These are phyloP conservation scores for Rutpela maculata DNA, from an alignment of 2,888 invertebrate genomes.

Conservation along the genomic window DNA sequence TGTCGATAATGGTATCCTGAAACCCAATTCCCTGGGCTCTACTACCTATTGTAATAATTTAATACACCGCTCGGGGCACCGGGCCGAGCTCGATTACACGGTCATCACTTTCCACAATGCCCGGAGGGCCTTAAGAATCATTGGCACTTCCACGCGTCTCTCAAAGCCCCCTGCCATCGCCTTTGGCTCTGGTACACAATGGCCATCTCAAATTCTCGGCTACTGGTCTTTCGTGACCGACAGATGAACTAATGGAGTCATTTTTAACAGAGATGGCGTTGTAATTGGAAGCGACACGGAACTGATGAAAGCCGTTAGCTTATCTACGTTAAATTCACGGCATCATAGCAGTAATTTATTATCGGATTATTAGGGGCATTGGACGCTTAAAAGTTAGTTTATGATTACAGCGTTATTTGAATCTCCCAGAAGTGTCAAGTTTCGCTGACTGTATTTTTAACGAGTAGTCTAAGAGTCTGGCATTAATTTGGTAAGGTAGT, in stretches of 20 bases:
- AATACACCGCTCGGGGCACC: constrained; percentile 40
- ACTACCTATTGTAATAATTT: constrained; percentile 48
- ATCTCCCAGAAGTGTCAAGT: too few species aligned
- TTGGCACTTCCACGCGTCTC: neutral
- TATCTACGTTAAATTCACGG: constrained; percentile 10
- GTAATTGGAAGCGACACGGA: constrained; percentile 35
- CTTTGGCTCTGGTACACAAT: constrained; percentile 13
- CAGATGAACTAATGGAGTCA: constrained; percentile 29
- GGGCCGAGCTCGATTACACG: constrained; percentile 44
- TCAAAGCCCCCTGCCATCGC: neutral
- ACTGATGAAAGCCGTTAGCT: constrained; percentile 33
- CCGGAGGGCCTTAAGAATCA: neutral
- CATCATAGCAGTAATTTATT: constrained; percentile 12
- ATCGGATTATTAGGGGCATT: constrained; percentile 7
- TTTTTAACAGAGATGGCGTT: constrained; percentile 28
- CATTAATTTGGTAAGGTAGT: too few species aligned
- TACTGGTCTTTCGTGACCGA: neutral
- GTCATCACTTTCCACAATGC: constrained; percentile 43
- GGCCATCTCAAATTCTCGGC: constrained; percentile 18
- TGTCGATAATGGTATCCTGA: constrained; percentile 30
- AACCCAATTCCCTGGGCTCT: constrained; percentile 33
- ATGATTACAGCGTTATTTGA: too few species aligned
- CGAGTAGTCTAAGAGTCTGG: too few species aligned
- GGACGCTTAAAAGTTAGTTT: neutral
- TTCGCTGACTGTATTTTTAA: too few species aligned